These are phyloP conservation scores for Naja naja DNA, from an alignment of 2,113 vertebrate species.

Conservation along the genomic window DNA sequence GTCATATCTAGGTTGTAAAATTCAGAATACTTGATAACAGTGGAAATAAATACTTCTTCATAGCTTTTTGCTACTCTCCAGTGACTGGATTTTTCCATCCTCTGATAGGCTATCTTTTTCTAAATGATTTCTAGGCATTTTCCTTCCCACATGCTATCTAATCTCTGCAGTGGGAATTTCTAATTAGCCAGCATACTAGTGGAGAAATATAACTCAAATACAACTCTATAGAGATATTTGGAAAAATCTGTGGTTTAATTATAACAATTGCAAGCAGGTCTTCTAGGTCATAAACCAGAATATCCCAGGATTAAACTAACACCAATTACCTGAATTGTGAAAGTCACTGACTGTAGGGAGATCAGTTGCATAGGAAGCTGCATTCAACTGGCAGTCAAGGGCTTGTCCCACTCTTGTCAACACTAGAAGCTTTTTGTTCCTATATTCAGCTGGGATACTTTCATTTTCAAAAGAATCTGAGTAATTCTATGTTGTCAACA, in stretches of 20 bases:
- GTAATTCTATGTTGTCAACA: background rate
- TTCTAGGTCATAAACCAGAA: constrained; percentile 56
- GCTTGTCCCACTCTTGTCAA: background rate
- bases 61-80: background rate
- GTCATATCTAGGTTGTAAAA: background rate
- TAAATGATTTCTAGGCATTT: background rate
- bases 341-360: constrained; percentile 35
- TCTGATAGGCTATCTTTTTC: background rate
- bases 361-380: constrained; percentile 13
- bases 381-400: background rate
- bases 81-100: background rate
- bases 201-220: constrained; percentile 26
- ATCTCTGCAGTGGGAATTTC: constrained; percentile 16
- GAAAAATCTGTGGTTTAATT: constrained; percentile 57
- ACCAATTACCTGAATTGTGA: constrained; percentile 49
- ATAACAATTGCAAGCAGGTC: constrained; percentile 55
- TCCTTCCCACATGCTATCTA: background rate
- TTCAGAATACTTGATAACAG: background rate
- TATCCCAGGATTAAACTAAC: constrained; percentile 65
- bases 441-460: background rate
- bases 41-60: background rate
- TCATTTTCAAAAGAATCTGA: background rate
- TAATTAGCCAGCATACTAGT: constrained; percentile 30
- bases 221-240: constrained; percentile 45
- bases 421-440: background rate